phyloP scores from a whole-genome alignment of 2,797 vertebrate genomes.

The Neopelma chrysocephalum region DNA sequence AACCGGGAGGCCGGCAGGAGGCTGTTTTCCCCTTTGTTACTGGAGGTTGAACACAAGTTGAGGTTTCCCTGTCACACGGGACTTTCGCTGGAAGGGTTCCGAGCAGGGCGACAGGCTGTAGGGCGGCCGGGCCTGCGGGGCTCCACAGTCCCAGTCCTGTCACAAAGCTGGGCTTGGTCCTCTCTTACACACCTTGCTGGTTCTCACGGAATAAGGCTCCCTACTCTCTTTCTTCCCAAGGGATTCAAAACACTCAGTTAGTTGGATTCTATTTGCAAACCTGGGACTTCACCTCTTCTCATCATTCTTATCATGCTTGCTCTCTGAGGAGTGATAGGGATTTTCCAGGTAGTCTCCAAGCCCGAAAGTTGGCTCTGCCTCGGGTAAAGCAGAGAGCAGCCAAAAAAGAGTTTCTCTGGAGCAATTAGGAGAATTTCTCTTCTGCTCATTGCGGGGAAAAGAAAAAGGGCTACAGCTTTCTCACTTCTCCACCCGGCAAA shows the following conservation, averaged over 20 bases:
- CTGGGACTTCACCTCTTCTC: not conserved
- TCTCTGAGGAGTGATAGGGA: not conserved
- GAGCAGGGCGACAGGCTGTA: rapidly evolving
- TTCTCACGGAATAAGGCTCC: not conserved
- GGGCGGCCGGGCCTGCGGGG: rapidly evolving
- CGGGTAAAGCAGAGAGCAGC: not conserved
- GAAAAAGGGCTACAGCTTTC: not conserved
- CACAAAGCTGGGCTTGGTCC: rapidly evolving
- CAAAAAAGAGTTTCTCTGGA: not conserved
- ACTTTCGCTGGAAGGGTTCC: rapidly evolving
- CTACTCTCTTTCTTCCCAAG: rapidly evolving
- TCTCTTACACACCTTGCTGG: rapidly evolving
- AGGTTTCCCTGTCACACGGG: rapidly evolving
- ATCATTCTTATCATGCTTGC: rapidly evolving
- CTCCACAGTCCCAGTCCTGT: rapidly evolving
- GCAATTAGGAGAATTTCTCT: not conserved
- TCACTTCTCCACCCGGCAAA: not conserved
- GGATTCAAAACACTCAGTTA: rapidly evolving
- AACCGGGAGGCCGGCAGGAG: rapidly evolving
- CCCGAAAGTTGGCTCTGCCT: not conserved
- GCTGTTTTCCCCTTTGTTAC: rapidly evolving
- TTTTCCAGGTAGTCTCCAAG: not conserved
- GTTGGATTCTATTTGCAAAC: not conserved
- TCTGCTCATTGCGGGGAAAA: not conserved
- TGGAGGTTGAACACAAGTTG: rapidly evolving